Evolutionary conservation across 2,888 invertebrate species (phyloP).

Genomic region (Acanthosepion esculentum): DNA sequence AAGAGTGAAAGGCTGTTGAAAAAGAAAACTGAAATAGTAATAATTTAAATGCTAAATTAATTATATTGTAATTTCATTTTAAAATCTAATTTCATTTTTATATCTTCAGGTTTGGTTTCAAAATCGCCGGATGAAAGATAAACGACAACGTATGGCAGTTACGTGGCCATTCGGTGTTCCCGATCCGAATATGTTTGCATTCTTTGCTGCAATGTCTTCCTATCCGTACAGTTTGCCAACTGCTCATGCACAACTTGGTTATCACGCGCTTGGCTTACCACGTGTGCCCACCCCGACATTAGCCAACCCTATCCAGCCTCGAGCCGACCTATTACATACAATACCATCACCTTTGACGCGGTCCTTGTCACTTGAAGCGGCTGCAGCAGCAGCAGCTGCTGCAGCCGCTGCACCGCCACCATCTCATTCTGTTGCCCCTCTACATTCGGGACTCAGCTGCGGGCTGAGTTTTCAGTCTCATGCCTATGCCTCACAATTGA

Average conservation of each 20-base stretch:
- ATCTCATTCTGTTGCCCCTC: not conserved
- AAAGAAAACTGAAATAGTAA: no score
- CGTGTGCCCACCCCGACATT: conserved; percentile 79
- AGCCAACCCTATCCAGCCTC: conserved; percentile 87
- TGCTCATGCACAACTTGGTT: conserved; percentile 38
- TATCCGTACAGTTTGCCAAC: conserved; percentile 61
- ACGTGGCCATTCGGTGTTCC: conserved; percentile 90
- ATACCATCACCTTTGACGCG: conserved; percentile 48
- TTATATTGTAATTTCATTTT: no score
- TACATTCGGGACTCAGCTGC: not conserved
- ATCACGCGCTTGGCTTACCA: conserved; percentile 36
- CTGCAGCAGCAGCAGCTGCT: not conserved
- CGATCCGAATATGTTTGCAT: conserved; percentile 91
- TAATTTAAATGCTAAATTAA: no score
- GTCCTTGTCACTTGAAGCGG: conserved; percentile 4
- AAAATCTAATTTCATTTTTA: no score
- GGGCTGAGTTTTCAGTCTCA: conserved; percentile 45
- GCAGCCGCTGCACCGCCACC: not conserved
- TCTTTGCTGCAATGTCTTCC: conserved; percentile 82
- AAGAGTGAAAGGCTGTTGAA: no score
- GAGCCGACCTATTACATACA: conserved; percentile 62
- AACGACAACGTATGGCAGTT: conserved; percentile 93
- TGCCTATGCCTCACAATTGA: conserved; percentile 36
- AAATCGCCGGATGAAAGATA: conserved; percentile 97
- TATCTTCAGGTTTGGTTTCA: conserved; percentile 87